Evolutionary conservation across 2,797 vertebrate species (phyloP).

Genomic region (Betta splendens): DNA sequence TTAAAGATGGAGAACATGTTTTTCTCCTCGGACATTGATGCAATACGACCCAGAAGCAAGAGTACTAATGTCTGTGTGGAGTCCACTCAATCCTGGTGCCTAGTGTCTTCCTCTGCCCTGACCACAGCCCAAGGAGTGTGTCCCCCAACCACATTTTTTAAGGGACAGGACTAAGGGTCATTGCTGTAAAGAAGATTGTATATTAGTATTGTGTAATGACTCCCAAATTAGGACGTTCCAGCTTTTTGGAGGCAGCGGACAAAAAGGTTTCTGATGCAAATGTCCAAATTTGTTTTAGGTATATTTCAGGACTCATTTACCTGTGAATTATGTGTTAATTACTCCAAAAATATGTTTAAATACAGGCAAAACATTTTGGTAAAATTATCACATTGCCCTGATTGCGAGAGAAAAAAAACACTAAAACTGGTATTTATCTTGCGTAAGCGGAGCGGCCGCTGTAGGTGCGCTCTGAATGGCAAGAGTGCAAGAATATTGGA

Average conservation of each 20-base stretch:
- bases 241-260: conserved; percentile 16
- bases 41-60: conserved; percentile 80
- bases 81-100: conserved; percentile 71
- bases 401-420: conserved; percentile 47
- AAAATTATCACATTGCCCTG: conserved; percentile 48
- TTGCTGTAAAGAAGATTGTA: conserved; percentile 53
- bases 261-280: conserved; percentile 18
- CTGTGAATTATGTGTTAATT: conserved; percentile 38
- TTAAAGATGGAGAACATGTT: conserved; percentile 85
- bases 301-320: conserved; percentile 47
- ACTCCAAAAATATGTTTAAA: conserved; percentile 53
- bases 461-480: conserved; percentile 60
- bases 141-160: conserved; percentile 71
- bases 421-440: conserved; percentile 61
- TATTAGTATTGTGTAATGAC: conserved; percentile 46
- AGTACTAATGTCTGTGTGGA: conserved; percentile 78
- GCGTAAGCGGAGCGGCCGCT: conserved; percentile 45
- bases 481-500: conserved; percentile 62
- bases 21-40: conserved; percentile 83
- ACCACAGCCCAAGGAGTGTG: conserved; percentile 64
- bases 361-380: conserved; percentile 53
- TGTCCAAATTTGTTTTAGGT: conserved; percentile 22
- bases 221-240: conserved; percentile 59
- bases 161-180: conserved; percentile 69
- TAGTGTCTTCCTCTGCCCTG: conserved; percentile 58